Base-by-base conservation (phyloP, 1,140 invertebrate species). In the Drosophila teissieri region DNA sequence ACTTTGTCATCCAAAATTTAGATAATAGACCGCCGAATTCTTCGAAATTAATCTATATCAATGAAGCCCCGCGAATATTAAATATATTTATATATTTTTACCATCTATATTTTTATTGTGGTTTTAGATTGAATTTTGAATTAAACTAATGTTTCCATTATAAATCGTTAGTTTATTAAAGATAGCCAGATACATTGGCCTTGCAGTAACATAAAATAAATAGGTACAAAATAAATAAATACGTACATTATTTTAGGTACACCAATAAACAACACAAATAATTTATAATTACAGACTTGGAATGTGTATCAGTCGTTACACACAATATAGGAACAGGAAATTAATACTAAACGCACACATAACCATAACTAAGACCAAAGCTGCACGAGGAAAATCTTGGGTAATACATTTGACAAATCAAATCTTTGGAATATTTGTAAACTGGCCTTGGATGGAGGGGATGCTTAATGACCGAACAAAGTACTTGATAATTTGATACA, bases 401-500 rank as follows among this genome's bases (percentile, higher is more conserved):
- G 3, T 17, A 7, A 39, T 4, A 39, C 22, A 24, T 12, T 37
- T 37, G 31, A 52, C 17, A 48, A 46, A 46, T 36, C 3, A 48
- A 48, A 22, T 48, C 56, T 58, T 58, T 46, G 42, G 44, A 46
- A 19, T 14, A 12, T 52, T 11, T 34, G n/a, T 17, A 4, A 51
- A 17, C 48, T 51, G 31, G 15, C 15, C 2, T n/a, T 7, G 11
- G 6, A 15, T 11, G 40, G 27, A 10, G 34, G 39, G 40, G 27
- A 10, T 39, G 39, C 14, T 36, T n/a, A n/a, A 70, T 39, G 45
- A 22, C 36, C 5, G 24, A 5, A 4, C 7, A 10, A 31, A 44
- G 55, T 73, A 37, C 44, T 46, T 46, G n/a, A 46, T 67, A 51
- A 55, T 58, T 83, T 78, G 70, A 74, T 68, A 82, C 74, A 49